Conservation (phyloP, 1,140 invertebrate genomes). For the Pseudomyrmex pallidus region DNA sequence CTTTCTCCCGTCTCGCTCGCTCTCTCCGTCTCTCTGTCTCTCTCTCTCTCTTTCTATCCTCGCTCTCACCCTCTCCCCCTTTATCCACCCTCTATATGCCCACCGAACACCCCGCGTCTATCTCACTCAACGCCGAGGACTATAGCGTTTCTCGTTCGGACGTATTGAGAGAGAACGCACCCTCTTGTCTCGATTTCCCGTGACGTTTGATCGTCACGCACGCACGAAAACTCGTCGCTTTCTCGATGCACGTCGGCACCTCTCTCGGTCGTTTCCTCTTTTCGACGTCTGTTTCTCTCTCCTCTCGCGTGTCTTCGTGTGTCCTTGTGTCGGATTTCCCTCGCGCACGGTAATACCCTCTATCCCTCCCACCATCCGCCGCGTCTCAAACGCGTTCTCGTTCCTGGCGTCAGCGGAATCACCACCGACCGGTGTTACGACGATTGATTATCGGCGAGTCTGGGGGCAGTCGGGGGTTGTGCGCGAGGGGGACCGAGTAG, state of each 20-base stretch:
- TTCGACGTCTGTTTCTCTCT: slow-evolving; percentile 1
- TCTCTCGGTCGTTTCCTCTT: not conserved
- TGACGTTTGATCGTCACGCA: slow-evolving; percentile 34
- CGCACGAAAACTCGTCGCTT: slow-evolving; percentile 23
- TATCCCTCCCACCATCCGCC: slow-evolving; percentile 67
- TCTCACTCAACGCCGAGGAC: slow-evolving; percentile 49
- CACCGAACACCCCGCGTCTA: slow-evolving; percentile 51
- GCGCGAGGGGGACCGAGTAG: too few relatives aligned
- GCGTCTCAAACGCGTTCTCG: slow-evolving; percentile 68
- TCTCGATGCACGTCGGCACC: slow-evolving; percentile 19
- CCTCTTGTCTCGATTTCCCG: slow-evolving; percentile 25
- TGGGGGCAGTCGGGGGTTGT: slow-evolving; percentile 40
- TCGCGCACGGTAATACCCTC: not conserved
- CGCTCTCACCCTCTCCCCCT: not conserved
- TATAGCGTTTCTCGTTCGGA: slow-evolving; percentile 25
- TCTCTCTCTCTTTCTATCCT: not conserved
- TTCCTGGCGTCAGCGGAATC: slow-evolving; percentile 77
- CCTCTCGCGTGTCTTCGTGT: not conserved
- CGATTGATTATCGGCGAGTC: slow-evolving; percentile 84
- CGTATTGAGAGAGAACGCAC: slow-evolving; percentile 34
- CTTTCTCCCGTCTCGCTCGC: not conserved
- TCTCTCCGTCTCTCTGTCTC: not conserved
- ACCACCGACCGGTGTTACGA: slow-evolving; percentile 83
- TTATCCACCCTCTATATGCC: slow-evolving; percentile 11
- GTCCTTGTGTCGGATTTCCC: slow-evolving; percentile 11